Conservation (phyloP, 2,113 vertebrate genomes). For the Danio rerio region DNA sequence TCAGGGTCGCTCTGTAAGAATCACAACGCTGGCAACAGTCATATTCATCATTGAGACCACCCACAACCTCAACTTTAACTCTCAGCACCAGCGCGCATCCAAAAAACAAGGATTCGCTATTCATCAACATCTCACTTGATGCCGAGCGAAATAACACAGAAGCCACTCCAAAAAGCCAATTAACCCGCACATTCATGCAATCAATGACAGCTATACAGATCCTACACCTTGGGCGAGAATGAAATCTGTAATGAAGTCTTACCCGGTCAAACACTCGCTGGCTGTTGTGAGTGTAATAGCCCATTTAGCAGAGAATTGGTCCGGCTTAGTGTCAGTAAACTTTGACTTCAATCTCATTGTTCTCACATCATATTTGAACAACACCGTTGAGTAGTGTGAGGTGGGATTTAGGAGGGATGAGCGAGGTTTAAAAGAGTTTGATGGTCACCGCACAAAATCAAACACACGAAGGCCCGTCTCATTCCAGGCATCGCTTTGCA, state of each 20-base stretch:
- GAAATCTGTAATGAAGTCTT: slow-evolving; percentile 31
- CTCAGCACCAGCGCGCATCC: background rate
- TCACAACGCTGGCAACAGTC: slow-evolving; percentile 10
- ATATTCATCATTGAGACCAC: slow-evolving; percentile 4
- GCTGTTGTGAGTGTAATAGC: slow-evolving; percentile 29
- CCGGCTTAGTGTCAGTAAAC: slow-evolving; percentile 43
- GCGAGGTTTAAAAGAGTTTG: slow-evolving; percentile 37
- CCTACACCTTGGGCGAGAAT: slow-evolving; percentile 17
- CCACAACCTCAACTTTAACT: background rate
- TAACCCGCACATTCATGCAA: slow-evolving; percentile 35
- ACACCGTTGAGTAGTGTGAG: slow-evolving; percentile 30
- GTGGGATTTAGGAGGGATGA: slow-evolving; percentile 40
- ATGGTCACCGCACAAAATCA: slow-evolving; percentile 28
- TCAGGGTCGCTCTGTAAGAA: background rate
- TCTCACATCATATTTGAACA: slow-evolving; percentile 48
- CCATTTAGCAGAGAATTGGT: slow-evolving; percentile 43
- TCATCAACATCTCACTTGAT: slow-evolving; percentile 1
- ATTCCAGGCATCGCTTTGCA: slow-evolving; percentile 10
- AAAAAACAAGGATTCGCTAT: slow-evolving; percentile 14
- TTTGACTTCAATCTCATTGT: slow-evolving; percentile 45
- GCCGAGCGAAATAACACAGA: slow-evolving; percentile 8
- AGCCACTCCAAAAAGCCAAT: slow-evolving; percentile 41
- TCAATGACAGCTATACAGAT: slow-evolving; percentile 35
- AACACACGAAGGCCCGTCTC: slow-evolving; percentile 22
- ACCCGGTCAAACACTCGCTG: slow-evolving; percentile 25